Percentiles rank a stretch among this genome's conserved stretches.
Conservation (phyloP, 1,140 invertebrate genomes). For the Nephotettix cincticeps region DNA sequence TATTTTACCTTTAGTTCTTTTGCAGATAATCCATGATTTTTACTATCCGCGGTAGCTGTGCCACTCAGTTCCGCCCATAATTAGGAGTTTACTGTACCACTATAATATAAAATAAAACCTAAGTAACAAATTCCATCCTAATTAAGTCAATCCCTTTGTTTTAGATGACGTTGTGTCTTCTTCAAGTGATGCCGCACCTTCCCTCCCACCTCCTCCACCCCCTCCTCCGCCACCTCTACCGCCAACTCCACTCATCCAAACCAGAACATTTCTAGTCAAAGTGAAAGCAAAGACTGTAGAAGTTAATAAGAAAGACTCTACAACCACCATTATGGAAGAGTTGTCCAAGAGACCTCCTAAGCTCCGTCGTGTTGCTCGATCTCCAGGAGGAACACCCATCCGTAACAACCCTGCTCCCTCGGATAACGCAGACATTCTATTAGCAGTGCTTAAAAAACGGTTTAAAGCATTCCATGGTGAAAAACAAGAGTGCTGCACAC, state of each 20-base stretch:
- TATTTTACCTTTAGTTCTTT: no score
- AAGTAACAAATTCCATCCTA: no score
- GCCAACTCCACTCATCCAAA: background rate
- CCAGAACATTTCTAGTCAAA: background rate
- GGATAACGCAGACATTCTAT: background rate
- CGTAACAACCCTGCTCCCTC: background rate
- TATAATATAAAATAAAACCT: no score
- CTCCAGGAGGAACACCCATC: background rate
- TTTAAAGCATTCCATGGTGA: background rate
- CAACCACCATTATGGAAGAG: background rate
- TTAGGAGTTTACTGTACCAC: no score
- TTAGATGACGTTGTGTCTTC: no score
- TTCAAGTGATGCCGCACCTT: background rate
- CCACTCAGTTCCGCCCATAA: no score
- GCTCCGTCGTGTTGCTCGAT: background rate
- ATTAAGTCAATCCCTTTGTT: no score
- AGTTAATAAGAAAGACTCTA: background rate
- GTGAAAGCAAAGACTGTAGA: background rate
- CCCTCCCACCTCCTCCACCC: background rate
- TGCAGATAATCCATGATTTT: no score
- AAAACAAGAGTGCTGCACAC: background rate
- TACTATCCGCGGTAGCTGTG: no score
- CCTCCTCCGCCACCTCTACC: background rate
- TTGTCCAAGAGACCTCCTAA: conserved; percentile 1
- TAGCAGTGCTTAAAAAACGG: background rate